Evolutionary conservation across 64 coral and sea anemone species (phyloP), one percentile per base, ranked within the genome.

Genomic region (Astreopora myriophthalma): DNA sequence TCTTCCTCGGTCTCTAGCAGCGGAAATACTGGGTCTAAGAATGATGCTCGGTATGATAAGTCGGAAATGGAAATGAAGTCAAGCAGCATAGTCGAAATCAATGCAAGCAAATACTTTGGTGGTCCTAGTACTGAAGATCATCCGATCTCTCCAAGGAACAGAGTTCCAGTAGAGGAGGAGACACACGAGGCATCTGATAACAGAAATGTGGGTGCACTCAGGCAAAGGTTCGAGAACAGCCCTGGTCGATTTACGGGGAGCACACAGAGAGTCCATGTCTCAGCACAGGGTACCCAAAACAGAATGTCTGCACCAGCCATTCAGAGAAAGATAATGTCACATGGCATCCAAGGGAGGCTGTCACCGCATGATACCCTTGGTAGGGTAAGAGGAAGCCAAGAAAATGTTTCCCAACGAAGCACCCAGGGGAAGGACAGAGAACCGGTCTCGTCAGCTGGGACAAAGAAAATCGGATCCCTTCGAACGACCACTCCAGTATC

Each of bases 401-500:
- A 32, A 8, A 70, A 28, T 22, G 4, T 51, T 3, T 27, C 49
- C 29, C 76, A 67, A 72, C 17, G 72, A 39, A 32, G 75, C 64
- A 74, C 24, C 75, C 22, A 80, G 42, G 31, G 58, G 31, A 89
- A 60, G 27, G 26, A 52, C 34, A 66, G 85, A 85, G 58, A 92
- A 23, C 30, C 55, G 24, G 28, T 13, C 11, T 3, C 74, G 28
- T 30, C 85, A 44, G 58, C 35, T 88, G 44, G 69, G 62, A 61
- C 73, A 24, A 49, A 60, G 48, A 29, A 87, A 34, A 75, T 87
- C 79, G 95, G 92, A 55, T 42, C 57, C 3, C 34, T 94, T 7
- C 91, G 78, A 8, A 97, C 95, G n/a, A 55, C 95, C 3, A 81
- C 91, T 34, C 95, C 95, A 22, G 92, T 94, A 16, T 87, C 87